These are phyloP conservation scores for Xylota segnis DNA, from an alignment of 2,888 invertebrate species.

Conservation along the genomic window DNA sequence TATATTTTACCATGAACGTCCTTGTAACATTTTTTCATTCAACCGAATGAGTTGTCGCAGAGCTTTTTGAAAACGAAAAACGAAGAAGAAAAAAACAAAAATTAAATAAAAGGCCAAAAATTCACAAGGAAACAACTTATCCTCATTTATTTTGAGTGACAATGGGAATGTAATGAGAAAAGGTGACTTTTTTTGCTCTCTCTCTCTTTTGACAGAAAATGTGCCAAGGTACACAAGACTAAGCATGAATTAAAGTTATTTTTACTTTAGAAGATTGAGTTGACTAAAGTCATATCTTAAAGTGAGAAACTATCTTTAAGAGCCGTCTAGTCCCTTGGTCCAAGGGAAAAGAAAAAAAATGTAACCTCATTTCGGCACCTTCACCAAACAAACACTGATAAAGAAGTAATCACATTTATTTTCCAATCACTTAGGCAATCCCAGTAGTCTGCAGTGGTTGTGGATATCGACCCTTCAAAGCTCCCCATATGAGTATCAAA, in stretches of 20 bases:
- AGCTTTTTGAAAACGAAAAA: not conserved
- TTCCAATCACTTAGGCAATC: constrained; percentile 14
- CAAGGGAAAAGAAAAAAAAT: too few relatives aligned
- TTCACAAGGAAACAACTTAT: not conserved
- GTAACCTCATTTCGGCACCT: not conserved
- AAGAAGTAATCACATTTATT: constrained; percentile 9
- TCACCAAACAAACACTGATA: not conserved
- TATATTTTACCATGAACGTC: constrained; percentile 11
- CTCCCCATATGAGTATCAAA: not conserved
- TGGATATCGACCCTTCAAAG: not conserved
- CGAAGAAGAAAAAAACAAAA: too few relatives aligned
- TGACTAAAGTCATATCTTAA: too few relatives aligned
- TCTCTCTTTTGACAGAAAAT: not conserved
- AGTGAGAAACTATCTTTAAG: too few relatives aligned
- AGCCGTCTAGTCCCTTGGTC: too few relatives aligned
- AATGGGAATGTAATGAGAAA: not conserved
- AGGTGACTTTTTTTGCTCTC: not conserved
- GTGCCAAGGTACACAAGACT: not conserved
- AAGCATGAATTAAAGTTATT: not conserved
- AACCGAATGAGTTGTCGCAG: not conserved
- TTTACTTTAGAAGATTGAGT: not conserved
- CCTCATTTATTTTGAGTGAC: not conserved
- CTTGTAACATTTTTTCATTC: constrained; percentile 24
- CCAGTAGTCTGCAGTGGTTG: not conserved
- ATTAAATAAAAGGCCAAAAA: not conserved